Conservation (phyloP, 2,888 invertebrate species). For the Thalpophila matura region DNA sequence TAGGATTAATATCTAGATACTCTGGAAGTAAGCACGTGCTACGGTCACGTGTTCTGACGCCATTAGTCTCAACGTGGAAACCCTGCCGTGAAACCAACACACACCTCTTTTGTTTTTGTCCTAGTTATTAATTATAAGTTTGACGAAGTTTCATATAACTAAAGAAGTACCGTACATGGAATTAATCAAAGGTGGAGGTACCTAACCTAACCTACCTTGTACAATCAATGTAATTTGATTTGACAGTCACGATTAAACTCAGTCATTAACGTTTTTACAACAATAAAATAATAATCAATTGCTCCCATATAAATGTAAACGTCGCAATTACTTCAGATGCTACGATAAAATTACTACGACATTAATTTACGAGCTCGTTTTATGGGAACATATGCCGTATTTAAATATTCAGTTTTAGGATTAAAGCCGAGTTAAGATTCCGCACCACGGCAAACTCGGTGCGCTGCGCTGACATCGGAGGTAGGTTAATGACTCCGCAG, state of each 20-base stretch:
- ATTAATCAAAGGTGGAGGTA: too few relatives aligned
- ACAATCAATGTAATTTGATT: slow-evolving; percentile 36
- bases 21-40: slow-evolving; percentile 33
- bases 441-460: slow-evolving; percentile 66
- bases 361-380: slow-evolving; percentile 32
- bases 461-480: slow-evolving; percentile 78
- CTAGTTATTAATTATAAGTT: slow-evolving; percentile 12
- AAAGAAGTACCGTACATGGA: too few relatives aligned
- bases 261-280: slow-evolving; percentile 33
- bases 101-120: slow-evolving; percentile 19
- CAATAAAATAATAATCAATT: slow-evolving; percentile 49
- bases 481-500: slow-evolving; percentile 89
- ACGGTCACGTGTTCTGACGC: slow-evolving; percentile 42
- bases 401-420: slow-evolving; percentile 63
- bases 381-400: slow-evolving; percentile 37
- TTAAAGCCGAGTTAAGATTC: slow-evolving; percentile 74
- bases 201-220: too few relatives aligned
- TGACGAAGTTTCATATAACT: slow-evolving; percentile 7
- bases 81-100: slow-evolving; percentile 35
- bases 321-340: slow-evolving; percentile 31
- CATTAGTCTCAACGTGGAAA: slow-evolving; percentile 45
- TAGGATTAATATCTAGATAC: slow-evolving; percentile 18
- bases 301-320: slow-evolving; percentile 33
- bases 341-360: slow-evolving; percentile 27
- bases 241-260: slow-evolving; percentile 33